Percentiles rank a stretch among this genome's conserved stretches.
Conservation (phyloP, 2,113 vertebrate species). For the Megaleporinus macrocephalus region DNA sequence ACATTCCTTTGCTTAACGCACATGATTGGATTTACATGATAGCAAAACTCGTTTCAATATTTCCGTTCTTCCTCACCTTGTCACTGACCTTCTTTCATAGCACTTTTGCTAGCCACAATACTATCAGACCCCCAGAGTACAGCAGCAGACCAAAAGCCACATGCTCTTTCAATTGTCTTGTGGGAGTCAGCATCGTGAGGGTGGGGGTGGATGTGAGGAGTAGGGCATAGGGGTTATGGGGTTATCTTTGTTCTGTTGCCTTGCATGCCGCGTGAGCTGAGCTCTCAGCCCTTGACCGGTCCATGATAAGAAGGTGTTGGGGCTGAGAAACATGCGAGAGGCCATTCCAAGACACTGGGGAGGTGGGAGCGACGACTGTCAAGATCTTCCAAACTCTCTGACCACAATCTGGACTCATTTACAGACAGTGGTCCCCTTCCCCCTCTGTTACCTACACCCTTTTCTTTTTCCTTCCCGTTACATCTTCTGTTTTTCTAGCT, state of each 20-base stretch:
- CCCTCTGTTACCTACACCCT: background rate
- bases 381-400: slow-evolving; percentile 63
- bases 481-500: slow-evolving; percentile 49
- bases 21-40: background rate
- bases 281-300: slow-evolving; percentile 61
- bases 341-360: slow-evolving; percentile 57
- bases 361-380: slow-evolving; percentile 52
- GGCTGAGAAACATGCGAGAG: slow-evolving; percentile 80
- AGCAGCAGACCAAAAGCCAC: background rate
- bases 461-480: background rate
- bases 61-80: background rate
- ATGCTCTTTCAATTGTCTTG: background rate
- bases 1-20: background rate
- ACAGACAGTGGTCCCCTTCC: slow-evolving; percentile 30
- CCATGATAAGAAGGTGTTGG: slow-evolving; percentile 87
- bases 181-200: background rate
- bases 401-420: slow-evolving; percentile 45
- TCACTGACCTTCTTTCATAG: slow-evolving; percentile 24
- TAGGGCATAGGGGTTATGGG: slow-evolving; percentile 9
- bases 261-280: slow-evolving; percentile 74
- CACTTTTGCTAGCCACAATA: background rate
- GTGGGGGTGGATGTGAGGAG: background rate
- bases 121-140: slow-evolving; percentile 6
- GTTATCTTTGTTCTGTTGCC: slow-evolving; percentile 30
- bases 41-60: background rate